Evolutionary conservation across 2,888 invertebrate species (phyloP), one percentile per base, ranked within the genome.

Genomic region (Nomada goodeniana): DNA sequence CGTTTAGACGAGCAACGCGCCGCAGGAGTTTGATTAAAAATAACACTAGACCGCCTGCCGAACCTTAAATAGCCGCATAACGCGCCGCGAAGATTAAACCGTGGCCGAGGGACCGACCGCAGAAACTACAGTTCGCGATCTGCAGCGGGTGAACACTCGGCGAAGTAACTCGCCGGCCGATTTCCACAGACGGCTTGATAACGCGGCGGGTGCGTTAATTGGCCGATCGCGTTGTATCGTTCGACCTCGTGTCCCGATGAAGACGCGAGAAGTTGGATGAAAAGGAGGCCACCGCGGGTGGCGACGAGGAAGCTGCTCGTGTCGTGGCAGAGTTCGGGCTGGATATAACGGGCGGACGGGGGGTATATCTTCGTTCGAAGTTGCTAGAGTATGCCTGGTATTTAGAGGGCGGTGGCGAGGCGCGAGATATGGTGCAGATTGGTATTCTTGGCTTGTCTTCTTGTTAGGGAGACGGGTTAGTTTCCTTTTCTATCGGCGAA

Each of bases 11-110:
- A 7, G 20, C 26, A 65, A 67, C 13, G 65, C 65, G 23, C 70
- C 23, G 82, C 76, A 61, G 68, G 82, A 76, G 81, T 82, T 72
- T 81, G 81, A 80, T 82, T 82, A 82, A 82, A 82, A 82, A 82
- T 82, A 82, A 72, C 75, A 59, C 36, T 42, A 52, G 61, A 60
- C n/a, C n/a, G 23, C 18, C 44, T n/a, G 52, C n/a, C 61, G 57
- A 52, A 71, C 55, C 70, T 70, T 71, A 81, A 82, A 71, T 70
- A 74, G 81, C 61, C 52, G 55, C 70, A 81, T 74, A 80, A 81
- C 68, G 60, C 63, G 69, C 26, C 20, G 47, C 68, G 71, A 70
- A 80, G 73, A 80, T 80, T 80, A 80, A 80, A 64, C 80, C 52
- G 72, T 57, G 57, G 50, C 79, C 59, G 50, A 59, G 70, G 53